phyloP scores from a whole-genome alignment of 2,797 vertebrate genomes.

The Ctenopoma kingsleyae region DNA sequence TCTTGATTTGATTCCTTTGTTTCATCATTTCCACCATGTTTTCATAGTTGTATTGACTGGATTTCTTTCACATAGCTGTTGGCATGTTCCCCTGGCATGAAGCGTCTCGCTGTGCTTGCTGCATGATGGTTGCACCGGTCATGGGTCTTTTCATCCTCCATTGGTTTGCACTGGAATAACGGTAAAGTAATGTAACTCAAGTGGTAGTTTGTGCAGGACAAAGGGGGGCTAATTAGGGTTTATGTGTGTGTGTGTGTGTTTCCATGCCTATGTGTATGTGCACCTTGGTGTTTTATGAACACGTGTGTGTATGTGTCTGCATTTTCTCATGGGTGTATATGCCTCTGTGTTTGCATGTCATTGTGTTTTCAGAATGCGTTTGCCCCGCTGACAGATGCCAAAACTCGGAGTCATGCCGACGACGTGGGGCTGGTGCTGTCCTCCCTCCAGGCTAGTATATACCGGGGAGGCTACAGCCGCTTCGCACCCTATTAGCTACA shows the following conservation, averaged over 20 bases:
- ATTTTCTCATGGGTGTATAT: not conserved
- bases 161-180: conserved; percentile 60
- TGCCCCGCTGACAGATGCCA: conserved; percentile 97
- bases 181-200: conserved; percentile 54
- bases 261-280: conserved; percentile 54
- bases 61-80: conserved; percentile 68
- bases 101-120: conserved; percentile 76
- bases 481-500: conserved; percentile 94
- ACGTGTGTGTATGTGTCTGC: conserved; percentile 72
- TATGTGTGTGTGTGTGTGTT: conserved; percentile 30
- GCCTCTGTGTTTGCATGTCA: not conserved
- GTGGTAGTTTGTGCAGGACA: conserved; percentile 23
- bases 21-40: conserved; percentile 24
- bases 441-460: conserved; percentile 99
- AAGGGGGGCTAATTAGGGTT: conserved; percentile 34
- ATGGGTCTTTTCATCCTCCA: conserved; percentile 64
- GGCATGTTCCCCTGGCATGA: conserved; percentile 77
- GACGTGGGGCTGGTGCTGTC: conserved; percentile 98
- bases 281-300: conserved; percentile 42
- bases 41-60: conserved; percentile 53
- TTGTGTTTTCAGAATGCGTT: conserved; percentile 93
- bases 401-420: conserved; percentile 97
- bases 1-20: conserved; percentile 15
- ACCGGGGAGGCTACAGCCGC: conserved; percentile 98
- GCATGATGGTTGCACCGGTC: conserved; percentile 75